phyloP scores from a whole-genome alignment of 2,888 invertebrate genomes.

The Peribatodes rhomboidaria region DNA sequence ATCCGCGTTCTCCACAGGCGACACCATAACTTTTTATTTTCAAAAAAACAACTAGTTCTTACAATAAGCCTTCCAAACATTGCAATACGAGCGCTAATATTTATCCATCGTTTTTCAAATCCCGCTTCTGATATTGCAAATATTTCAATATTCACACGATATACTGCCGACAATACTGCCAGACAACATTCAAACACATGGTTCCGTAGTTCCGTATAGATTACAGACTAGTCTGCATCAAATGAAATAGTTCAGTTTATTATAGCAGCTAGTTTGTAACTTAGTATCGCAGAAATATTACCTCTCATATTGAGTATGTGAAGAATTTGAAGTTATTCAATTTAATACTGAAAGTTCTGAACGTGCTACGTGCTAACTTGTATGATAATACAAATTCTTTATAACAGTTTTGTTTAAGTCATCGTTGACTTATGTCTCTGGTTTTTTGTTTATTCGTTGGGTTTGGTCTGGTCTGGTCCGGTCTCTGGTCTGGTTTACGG shows the following conservation, averaged over 20 bases:
- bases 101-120: neutral
- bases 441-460: no score
- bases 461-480: no score
- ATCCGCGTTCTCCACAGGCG: no score
- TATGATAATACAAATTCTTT: neutral
- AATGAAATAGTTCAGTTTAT: neutral
- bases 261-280: neutral
- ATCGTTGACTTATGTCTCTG: no score
- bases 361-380: no score
- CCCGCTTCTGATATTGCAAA: constrained; percentile 15
- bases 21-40: no score
- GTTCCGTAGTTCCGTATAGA: constrained; percentile 5
- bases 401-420: neutral
- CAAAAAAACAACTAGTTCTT: neutral
- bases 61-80: neutral
- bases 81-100: neutral
- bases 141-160: constrained; percentile 20
- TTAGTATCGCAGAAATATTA: neutral
- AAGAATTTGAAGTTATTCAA: neutral
- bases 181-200: neutral
- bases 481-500: no score
- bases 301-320: neutral
- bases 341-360: neutral
- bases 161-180: constrained; percentile 17
- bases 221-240: neutral